Evolutionary conservation across 1,140 invertebrate genomes (phyloP), one percentile per base, ranked within the genome.

Genomic region (Drosophila triauraria): DNA sequence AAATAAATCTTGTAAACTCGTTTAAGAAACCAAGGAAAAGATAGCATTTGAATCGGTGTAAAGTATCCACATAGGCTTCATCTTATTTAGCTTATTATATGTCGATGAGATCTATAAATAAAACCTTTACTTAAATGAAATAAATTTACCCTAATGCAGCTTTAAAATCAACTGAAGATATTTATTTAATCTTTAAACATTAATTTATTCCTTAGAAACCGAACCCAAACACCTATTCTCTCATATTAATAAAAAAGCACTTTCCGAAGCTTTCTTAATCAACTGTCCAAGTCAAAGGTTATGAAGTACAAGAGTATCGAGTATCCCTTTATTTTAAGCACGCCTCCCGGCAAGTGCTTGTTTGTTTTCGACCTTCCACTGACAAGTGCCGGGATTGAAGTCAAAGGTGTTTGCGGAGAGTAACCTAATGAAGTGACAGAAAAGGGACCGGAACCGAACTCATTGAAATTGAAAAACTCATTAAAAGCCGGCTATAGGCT

Each of bases 401-500:
- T 65, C 62, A 54, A 70, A 70, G 63, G 70, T 74, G 68, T 60
- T 71, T 42, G 65, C 42, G 25, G 44, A 43, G 23, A 43, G 69
- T 72, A 59, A 57, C 68, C 70, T 60, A 74, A 74, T 72, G 70
- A 72, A 74, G 70, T 60, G 46, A 72, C 70, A 74, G 68, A 72
- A 60, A 60, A 60, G 68, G 54, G 53, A 70, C 64, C 68, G 51
- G 32, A 70, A 35, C 68, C 53, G 25, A 72, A 74, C 67, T 74
- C 70, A 74, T 74, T 72, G 70, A 60, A 74, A 74, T 74, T 72
- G 68, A 60, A 74, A 74, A 74, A 74, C 70, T 74, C 70, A 74
- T 74, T 74, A 74, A 72, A 72, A 72, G 54, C 67, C 67, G 40
- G 67, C 46, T 23, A 32, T 27, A 35, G 40, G 47, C 13, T 5